Evolutionary conservation across 1,140 invertebrate genomes (phyloP).

Genomic region (Helicorthomorpha holstii): DNA sequence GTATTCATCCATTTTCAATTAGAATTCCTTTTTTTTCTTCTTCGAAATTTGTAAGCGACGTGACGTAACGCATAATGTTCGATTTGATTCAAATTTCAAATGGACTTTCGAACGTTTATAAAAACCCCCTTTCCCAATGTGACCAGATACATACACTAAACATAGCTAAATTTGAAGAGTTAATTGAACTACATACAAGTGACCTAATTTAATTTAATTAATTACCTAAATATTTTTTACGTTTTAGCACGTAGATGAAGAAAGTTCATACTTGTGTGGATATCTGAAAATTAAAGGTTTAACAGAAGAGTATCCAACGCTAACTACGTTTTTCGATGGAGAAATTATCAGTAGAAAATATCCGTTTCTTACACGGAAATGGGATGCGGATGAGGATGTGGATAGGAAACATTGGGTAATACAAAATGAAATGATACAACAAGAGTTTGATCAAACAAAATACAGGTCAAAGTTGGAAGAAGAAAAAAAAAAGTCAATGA

Average conservation of each 20-base stretch:
- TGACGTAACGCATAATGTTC: no score
- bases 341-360: slow-evolving; percentile 93
- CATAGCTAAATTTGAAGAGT: no score
- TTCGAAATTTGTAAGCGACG: no score
- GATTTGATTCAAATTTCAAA: no score
- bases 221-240: slow-evolving; percentile 1
- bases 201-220: no score
- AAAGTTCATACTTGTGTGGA: slow-evolving; percentile 86
- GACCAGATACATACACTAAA: no score
- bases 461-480: neutral
- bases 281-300: slow-evolving; percentile 92
- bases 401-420: slow-evolving; percentile 91
- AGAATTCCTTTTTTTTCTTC: no score
- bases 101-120: no score
- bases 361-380: slow-evolving; percentile 89
- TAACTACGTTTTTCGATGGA: slow-evolving; percentile 94
- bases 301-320: slow-evolving; percentile 85
- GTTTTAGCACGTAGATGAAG: slow-evolving; percentile 77
- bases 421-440: slow-evolving; percentile 8
- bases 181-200: no score
- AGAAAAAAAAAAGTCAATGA: neutral
- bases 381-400: slow-evolving; percentile 94
- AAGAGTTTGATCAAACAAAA: neutral
- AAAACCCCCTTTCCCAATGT: no score
- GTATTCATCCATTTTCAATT: no score